These are phyloP conservation scores for Acrocephalus kingi DNA, from an alignment of 2,113 vertebrate species.

Conservation along the genomic window DNA sequence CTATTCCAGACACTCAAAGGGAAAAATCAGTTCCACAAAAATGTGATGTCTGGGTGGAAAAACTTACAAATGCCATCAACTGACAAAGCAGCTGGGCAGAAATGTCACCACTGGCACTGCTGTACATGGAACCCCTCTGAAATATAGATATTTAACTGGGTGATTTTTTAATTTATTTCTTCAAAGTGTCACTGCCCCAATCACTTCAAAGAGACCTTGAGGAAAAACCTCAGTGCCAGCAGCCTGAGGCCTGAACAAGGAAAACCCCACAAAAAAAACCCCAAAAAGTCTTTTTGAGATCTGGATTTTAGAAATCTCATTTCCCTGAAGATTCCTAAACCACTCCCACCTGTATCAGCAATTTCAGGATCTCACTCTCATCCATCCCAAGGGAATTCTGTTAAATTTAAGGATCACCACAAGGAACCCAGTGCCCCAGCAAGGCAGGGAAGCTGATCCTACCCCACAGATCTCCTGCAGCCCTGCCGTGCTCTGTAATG, in stretches of 20 bases:
- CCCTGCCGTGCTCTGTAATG: neutral
- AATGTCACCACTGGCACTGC: neutral
- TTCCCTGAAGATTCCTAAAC: neutral
- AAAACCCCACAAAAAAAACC: neutral
- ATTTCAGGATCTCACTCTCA: neutral
- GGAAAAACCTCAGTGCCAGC: neutral
- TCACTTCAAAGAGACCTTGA: neutral
- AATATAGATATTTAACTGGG: neutral
- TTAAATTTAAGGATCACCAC: neutral
- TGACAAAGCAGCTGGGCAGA: neutral
- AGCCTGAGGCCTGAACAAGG: neutral
- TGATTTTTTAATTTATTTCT: neutral
- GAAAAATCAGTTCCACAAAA: neutral
- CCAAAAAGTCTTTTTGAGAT: too few relatives aligned
- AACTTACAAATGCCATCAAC: neutral
- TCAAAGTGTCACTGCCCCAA: neutral
- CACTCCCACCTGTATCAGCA: neutral
- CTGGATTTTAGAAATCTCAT: neutral
- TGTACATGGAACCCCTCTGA: neutral
- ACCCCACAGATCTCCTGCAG: neutral
- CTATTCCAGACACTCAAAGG: neutral
- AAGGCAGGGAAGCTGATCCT: accelerated
- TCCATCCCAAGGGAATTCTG: accelerated
- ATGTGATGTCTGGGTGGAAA: constrained; percentile 5
- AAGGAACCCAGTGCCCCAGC: neutral